These are phyloP conservation scores for Goniozus legneri DNA, from an alignment of 1,140 invertebrate species.

Conservation along the genomic window DNA sequence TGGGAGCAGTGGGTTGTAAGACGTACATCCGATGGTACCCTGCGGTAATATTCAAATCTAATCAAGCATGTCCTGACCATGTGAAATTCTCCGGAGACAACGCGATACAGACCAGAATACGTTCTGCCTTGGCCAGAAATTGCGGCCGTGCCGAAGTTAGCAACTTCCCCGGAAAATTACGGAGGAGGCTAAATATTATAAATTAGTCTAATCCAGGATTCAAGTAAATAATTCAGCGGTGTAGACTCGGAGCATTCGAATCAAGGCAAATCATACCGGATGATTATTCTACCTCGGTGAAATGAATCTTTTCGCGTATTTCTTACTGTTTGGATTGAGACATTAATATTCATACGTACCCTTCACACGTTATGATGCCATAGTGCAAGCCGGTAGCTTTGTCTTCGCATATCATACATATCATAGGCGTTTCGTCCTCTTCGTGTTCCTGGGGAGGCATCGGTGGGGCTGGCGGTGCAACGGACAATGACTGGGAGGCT, in stretches of 20 bases:
- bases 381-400: slow-evolving; percentile 96
- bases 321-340: too few species aligned
- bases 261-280: too few species aligned
- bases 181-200: too few species aligned
- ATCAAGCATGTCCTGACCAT: slow-evolving; percentile 12
- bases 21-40: slow-evolving; percentile 14
- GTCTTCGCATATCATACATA: slow-evolving; percentile 98
- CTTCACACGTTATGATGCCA: slow-evolving; percentile 96
- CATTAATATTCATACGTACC: slow-evolving; percentile 61
- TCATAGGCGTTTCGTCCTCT: slow-evolving; percentile 90
- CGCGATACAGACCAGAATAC: background rate
- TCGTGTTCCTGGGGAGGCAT: slow-evolving; percentile 64
- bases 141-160: background rate
- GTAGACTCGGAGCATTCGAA: too few species aligned
- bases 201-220: too few species aligned
- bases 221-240: too few species aligned
- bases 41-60: slow-evolving; percentile 13
- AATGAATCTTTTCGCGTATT: too few species aligned
- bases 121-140: background rate
- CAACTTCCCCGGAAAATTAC: background rate
- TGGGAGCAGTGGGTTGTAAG: too few species aligned
- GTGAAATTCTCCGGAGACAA: background rate
- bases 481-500: slow-evolving; percentile 45
- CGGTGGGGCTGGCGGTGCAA: slow-evolving; percentile 56
- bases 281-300: too few species aligned